phyloP scores from a whole-genome alignment of 2,797 vertebrate species.

The Gambusia yucatana region DNA sequence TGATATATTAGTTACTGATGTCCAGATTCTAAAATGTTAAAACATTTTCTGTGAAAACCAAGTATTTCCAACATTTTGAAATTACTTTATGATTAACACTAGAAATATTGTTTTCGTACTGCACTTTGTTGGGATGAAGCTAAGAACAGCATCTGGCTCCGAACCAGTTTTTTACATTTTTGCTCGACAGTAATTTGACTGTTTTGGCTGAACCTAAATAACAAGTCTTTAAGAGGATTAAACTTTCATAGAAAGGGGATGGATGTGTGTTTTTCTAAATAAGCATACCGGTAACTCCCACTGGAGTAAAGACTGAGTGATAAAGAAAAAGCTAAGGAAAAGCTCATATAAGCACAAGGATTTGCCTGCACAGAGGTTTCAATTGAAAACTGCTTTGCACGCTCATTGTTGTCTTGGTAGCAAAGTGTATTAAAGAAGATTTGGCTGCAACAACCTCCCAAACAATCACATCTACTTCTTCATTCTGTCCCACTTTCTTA shows the following conservation, averaged over 20 bases:
- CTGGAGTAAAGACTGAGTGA: not conserved
- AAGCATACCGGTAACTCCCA: not conserved
- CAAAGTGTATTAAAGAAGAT: slow-evolving; percentile 1
- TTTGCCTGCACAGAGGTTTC: slow-evolving; percentile 7
- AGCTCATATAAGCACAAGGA: slow-evolving; percentile 5
- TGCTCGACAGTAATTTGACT: not conserved
- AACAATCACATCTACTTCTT: slow-evolving; percentile 1
- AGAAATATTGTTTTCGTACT: not conserved
- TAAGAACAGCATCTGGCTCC: not conserved
- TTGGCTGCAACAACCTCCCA: not conserved
- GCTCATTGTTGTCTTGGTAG: not conserved
- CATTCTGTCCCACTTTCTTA: not conserved
- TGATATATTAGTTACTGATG: not conserved
- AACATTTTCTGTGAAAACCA: not conserved
- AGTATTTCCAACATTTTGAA: not conserved
- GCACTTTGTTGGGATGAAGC: not conserved
- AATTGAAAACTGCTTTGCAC: not conserved
- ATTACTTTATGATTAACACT: not conserved
- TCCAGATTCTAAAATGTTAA: not conserved
- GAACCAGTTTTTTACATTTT: not conserved
- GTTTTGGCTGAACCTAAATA: slow-evolving; percentile 1
- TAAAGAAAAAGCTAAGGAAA: slow-evolving; percentile 3
- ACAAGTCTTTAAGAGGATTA: not conserved
- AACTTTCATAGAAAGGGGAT: not conserved
- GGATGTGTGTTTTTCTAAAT: slow-evolving; percentile 2